Conservation (phyloP, 1,140 invertebrate species). For the Pararge aegeria region DNA sequence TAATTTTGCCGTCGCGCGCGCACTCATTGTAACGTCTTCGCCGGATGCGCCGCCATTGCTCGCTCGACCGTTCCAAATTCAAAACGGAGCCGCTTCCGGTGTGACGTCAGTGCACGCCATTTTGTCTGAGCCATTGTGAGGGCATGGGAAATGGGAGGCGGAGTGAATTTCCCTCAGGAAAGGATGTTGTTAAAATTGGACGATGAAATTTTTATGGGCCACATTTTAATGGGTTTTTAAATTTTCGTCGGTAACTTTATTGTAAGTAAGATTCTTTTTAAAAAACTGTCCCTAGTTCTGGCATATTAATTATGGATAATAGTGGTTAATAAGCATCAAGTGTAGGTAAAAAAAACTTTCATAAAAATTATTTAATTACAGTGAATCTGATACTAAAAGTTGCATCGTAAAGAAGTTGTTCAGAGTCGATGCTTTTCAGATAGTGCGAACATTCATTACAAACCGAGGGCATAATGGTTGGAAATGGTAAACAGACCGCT, state of each 20-base stretch:
- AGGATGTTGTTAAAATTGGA: conserved; percentile 10
- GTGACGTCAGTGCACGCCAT: conserved; percentile 73
- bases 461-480: conserved; percentile 44
- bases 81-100: conserved; percentile 76
- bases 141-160: conserved; percentile 60
- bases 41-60: conserved; percentile 76
- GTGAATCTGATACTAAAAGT: no score
- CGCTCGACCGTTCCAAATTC: conserved; percentile 77
- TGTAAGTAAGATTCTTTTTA: no score
- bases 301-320: no score
- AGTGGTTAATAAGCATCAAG: no score
- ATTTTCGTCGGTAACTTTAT: no score
- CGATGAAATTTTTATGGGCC: conserved; percentile 7
- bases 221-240: background rate
- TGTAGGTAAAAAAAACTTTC: no score
- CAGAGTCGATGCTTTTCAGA: no score
- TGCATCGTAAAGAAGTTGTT: no score
- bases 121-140: conserved; percentile 67
- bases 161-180: conserved; percentile 17
- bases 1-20: conserved; percentile 41
- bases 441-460: conserved; percentile 36
- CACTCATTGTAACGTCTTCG: conserved; percentile 75
- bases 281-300: no score
- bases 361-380: no score
- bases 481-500: conserved; percentile 65